These are phyloP conservation scores for Mastigias papua DNA, from an alignment of 30 jellyfish, hydroid and myxozoan genomes.

Conservation along the genomic window DNA sequence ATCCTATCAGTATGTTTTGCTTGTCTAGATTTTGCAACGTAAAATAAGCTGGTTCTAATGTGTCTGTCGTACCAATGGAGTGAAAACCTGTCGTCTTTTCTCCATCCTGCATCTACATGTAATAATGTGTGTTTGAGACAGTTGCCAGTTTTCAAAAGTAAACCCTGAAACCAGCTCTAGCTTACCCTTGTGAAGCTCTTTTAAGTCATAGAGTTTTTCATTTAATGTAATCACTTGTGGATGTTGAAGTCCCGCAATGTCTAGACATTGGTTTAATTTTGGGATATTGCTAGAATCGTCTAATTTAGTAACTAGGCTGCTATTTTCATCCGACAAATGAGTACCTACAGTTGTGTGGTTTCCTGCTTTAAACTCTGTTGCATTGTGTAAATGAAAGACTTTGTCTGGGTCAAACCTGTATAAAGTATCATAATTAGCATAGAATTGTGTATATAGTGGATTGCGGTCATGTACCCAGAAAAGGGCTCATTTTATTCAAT, in stretches of 20 bases:
- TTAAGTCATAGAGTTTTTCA: neutral
- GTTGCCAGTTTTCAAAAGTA: too few relatives aligned
- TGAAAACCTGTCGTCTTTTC: constrained; percentile 28
- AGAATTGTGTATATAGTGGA: neutral
- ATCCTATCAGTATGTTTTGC: constrained; percentile 5
- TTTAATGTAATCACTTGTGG: neutral
- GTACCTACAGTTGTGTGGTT: neutral
- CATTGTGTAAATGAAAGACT: constrained; percentile 7
- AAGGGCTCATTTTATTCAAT: constrained; percentile 1
- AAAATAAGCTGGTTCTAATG: neutral
- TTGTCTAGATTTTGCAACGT: neutral
- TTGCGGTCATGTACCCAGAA: constrained; percentile 13
- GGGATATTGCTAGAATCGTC: neutral
- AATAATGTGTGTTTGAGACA: constrained; percentile 24
- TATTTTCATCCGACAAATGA: neutral
- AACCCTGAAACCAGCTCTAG: neutral
- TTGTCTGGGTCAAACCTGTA: constrained; percentile 4
- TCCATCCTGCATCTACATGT: constrained; percentile 17
- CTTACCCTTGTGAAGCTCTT: neutral
- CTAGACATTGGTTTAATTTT: neutral
- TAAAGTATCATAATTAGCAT: constrained; percentile 19
- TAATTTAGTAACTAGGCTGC: neutral
- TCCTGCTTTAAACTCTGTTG: neutral
- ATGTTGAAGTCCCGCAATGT: constrained; percentile 17
- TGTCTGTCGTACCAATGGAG: too few relatives aligned